Evolutionary conservation across 2,113 vertebrate genomes (phyloP).

Genomic region (Ondatra zibethicus): DNA sequence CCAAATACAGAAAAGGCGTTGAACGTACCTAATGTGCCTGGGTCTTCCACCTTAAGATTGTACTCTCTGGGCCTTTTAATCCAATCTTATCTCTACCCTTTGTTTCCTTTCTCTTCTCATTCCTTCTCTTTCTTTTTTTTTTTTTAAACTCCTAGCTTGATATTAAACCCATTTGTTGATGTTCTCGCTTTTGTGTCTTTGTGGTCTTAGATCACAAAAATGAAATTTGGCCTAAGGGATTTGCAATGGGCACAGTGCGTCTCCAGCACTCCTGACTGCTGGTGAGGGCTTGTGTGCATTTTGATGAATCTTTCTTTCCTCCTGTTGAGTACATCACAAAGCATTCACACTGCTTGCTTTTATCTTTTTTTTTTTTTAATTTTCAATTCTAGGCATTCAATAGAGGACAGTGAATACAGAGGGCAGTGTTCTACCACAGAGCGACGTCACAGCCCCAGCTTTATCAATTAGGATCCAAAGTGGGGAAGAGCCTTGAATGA

Average conservation of each 20-base stretch:
- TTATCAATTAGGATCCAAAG: not conserved
- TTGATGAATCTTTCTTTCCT: not conserved
- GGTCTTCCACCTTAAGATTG: not conserved
- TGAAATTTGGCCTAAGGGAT: not conserved
- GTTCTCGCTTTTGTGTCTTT: not conserved
- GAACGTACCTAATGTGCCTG: accelerated
- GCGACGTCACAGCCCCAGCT: too few species aligned
- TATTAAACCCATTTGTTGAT: not conserved
- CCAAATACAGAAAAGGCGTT: not conserved
- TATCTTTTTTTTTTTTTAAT: not conserved
- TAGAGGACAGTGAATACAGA: not conserved
- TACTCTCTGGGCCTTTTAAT: not conserved
- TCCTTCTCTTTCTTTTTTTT: not conserved
- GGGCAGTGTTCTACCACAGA: not conserved
- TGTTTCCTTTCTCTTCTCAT: not conserved
- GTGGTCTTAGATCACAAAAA: not conserved
- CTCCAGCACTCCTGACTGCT: not conserved
- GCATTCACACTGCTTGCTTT: not conserved
- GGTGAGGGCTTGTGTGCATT: not conserved
- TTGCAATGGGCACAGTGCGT: not conserved
- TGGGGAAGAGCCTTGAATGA: not conserved
- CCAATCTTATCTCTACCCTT: not conserved
- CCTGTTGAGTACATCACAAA: not conserved
- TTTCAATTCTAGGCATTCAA: not conserved
- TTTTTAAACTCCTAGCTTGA: not conserved